phyloP scores from a whole-genome alignment of 2,113 vertebrate genomes.

The Marcusenius ussheri region DNA sequence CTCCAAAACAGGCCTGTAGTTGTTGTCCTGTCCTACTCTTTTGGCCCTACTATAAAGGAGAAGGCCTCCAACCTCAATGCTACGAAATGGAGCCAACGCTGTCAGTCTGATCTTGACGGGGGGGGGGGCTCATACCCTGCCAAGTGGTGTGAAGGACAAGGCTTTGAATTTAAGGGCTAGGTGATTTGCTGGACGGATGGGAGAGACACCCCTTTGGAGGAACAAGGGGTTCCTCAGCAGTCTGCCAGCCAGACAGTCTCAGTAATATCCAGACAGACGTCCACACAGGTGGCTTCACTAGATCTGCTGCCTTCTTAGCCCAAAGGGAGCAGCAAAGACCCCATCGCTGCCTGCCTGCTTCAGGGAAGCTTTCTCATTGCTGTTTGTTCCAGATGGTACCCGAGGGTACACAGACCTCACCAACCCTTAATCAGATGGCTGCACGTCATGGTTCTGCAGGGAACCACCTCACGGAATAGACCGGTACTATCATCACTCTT shows the following conservation, averaged over 20 bases:
- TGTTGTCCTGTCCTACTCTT: background rate
- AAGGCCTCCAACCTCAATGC: background rate
- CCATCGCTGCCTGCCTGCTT: background rate
- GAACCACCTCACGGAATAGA: background rate
- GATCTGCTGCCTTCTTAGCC: background rate
- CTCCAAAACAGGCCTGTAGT: background rate
- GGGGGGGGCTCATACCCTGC: background rate
- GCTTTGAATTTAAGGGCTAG: background rate
- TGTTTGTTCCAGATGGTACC: background rate
- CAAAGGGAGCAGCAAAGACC: background rate
- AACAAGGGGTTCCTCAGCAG: background rate
- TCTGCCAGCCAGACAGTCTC: background rate
- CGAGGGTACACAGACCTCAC: background rate
- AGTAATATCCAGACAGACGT: background rate
- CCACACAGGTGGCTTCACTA: background rate
- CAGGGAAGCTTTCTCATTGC: background rate
- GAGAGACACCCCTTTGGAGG: background rate
- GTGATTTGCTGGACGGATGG: background rate
- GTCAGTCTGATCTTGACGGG: background rate
- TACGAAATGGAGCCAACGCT: background rate
- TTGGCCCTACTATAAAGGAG: background rate
- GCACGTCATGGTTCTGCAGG: background rate
- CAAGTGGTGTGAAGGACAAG: background rate
- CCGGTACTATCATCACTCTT: background rate
- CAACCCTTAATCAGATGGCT: background rate